Evolutionary conservation across 2,888 invertebrate species (phyloP), one percentile per base, ranked within the genome.

Genomic region (Resseliella maxima): DNA sequence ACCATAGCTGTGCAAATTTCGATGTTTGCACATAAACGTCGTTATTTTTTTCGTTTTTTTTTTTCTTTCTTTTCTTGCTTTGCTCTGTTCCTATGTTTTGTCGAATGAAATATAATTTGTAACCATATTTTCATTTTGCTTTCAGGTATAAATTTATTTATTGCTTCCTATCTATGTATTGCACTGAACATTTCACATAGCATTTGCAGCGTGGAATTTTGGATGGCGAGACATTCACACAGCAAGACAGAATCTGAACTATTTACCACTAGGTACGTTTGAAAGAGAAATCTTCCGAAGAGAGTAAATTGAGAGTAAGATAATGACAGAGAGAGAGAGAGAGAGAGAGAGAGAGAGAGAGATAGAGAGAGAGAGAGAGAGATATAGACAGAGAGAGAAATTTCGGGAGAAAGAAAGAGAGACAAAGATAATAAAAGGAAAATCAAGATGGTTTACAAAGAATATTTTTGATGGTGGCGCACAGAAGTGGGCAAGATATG

Each of bases 61-160:
- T 50, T 50, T 18, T 18, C 8, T 15, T 2, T 50, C 46, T 50
- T 50, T 50, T n/a, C n/a, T n/a, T 18, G 8, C 46, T 15, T 18
- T 50, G n/a, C 46, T 50, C 46, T 50, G 41, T 41, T 5, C n/a
- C 50, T n/a, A 59, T 59, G 27, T 31, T 72, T 35, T 35, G 35
- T 72, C 72, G 72, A 72, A 31, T 72, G 59, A 72, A 15, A 35
- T 72, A 35, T 72, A 72, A 72, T 72, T 72, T 72, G 72, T 72
- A 72, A 31, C 72, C 72, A 72, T 72, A 72, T 72, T 59, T 59
- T 59, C 59, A 59, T 59, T 72, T 72, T 72, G 72, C 35, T 72
- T 72, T 72, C 72, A 72, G 72, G 72, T 72, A 72, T 72, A 72
- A 72, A 72, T 72, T 72, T 72, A 72, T 72, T 72, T 72, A 72